These are phyloP conservation scores for Trinorchestia longiramus DNA, from an alignment of 1,140 invertebrate genomes.

Conservation along the genomic window DNA sequence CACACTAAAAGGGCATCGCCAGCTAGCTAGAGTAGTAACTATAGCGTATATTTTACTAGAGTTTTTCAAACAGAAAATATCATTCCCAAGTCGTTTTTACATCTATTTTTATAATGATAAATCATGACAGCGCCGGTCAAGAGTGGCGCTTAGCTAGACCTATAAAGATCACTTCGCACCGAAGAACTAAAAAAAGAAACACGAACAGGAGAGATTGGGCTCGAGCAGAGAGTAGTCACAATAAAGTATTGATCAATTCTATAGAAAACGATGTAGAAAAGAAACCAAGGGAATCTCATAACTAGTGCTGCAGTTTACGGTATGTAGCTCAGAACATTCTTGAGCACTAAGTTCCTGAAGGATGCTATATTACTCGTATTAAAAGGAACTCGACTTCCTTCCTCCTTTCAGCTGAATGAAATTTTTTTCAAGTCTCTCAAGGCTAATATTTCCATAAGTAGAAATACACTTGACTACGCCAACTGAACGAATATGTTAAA, in stretches of 20 bases:
- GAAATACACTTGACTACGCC: neutral
- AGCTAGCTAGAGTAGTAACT: constrained; percentile 27
- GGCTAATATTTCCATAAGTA: neutral
- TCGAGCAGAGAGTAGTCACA: neutral
- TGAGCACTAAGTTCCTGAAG: neutral
- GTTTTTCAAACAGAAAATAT: neutral
- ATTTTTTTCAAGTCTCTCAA: neutral
- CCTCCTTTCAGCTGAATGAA: neutral
- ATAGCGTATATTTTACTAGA: neutral
- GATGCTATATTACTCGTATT: neutral
- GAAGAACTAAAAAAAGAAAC: neutral
- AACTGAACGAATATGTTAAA: neutral
- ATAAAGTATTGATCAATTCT: neutral
- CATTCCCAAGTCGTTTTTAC: neutral
- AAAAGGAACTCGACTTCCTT: neutral
- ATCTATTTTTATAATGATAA: neutral
- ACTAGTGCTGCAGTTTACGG: neutral
- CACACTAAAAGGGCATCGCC: constrained; percentile 4
- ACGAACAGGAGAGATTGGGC: neutral
- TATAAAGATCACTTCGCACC: neutral
- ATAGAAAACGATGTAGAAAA: neutral
- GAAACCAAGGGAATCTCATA: neutral
- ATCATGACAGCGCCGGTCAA: neutral
- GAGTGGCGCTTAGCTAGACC: neutral
- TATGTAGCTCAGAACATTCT: neutral